Conservation (phyloP, 2,888 invertebrate genomes). For the Dasysyrphus albostriatus region DNA sequence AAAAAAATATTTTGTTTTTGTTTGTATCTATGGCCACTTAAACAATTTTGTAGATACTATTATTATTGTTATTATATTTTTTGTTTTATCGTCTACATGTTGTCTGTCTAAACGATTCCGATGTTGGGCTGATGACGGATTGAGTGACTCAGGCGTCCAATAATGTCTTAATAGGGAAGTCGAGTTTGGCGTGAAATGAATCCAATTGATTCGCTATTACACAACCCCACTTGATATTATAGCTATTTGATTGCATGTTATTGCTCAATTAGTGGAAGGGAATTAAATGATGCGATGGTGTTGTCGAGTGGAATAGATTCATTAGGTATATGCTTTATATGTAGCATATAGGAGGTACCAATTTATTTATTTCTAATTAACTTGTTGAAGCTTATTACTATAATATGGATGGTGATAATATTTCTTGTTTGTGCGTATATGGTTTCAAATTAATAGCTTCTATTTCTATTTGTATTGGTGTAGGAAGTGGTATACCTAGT, state of each 20-base stretch:
- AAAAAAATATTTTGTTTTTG: not conserved
- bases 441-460: too few species aligned
- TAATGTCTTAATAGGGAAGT: conserved; percentile 50
- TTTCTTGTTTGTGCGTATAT: not conserved
- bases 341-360: not conserved
- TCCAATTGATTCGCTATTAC: conserved; percentile 63
- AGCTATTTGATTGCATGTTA: conserved; percentile 24
- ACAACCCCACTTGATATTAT: not conserved
- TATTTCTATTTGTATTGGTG: too few species aligned
- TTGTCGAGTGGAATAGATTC: conserved; percentile 19
- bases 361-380: not conserved
- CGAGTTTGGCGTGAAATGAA: conserved; percentile 61
- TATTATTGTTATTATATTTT: conserved; percentile 17
- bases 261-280: conserved; percentile 21
- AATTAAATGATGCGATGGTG: conserved; percentile 17
- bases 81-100: conserved; percentile 17
- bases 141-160: conserved; percentile 38
- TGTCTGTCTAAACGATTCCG: conserved; percentile 4
- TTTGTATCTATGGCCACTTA: conserved; percentile 21
- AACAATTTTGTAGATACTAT: conserved; percentile 8
- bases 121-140: not conserved
- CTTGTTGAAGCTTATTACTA: not conserved
- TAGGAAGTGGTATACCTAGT: too few species aligned
- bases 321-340: not conserved
- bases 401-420: too few species aligned